Evolutionary conservation across 2,113 vertebrate genomes (phyloP).

Genomic region (Thermophis baileyi): DNA sequence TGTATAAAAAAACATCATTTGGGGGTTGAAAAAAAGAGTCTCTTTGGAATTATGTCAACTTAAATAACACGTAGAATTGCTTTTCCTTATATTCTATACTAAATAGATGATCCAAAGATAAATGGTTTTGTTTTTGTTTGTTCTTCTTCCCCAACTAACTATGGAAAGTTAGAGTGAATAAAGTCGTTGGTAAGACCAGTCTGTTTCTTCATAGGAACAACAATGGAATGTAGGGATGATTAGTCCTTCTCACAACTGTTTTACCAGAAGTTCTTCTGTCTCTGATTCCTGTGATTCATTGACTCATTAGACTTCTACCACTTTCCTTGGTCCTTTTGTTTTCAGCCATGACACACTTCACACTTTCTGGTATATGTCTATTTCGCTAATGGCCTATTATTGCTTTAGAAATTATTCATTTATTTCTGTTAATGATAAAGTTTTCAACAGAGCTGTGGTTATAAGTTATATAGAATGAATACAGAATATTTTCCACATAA

Average conservation of each 20-base stretch:
- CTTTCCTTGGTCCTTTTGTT: not conserved
- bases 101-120: not conserved
- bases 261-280: not conserved
- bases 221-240: not conserved
- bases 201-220: not conserved
- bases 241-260: not conserved
- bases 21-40: not conserved
- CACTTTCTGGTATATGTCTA: not conserved
- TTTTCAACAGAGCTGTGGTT: not conserved
- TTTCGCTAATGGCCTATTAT: not conserved
- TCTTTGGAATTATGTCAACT: not conserved
- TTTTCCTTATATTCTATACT: not conserved
- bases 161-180: not conserved
- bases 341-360: not conserved
- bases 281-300: not conserved
- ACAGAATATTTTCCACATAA: not conserved
- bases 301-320: not conserved
- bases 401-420: not conserved
- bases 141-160: not conserved
- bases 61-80: not conserved
- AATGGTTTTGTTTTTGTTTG: not conserved
- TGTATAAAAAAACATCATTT: not conserved
- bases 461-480: constrained; percentile 9
- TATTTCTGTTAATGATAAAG: not conserved
- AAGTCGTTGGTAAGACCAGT: not conserved